These are phyloP conservation scores for Apotomis turbidana DNA, from an alignment of 2,888 invertebrate genomes.

Conservation along the genomic window DNA sequence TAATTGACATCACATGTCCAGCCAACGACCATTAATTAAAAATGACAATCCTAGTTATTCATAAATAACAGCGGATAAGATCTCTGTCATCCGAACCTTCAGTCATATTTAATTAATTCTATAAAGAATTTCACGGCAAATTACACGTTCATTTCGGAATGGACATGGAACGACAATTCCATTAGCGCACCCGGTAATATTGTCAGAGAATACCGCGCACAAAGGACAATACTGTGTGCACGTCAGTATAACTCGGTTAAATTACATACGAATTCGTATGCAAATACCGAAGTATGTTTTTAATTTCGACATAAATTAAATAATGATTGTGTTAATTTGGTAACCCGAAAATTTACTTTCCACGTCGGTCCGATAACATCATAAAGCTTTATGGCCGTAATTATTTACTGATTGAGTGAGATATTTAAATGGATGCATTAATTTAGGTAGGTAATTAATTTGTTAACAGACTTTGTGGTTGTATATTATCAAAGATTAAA, in stretches of 20 bases:
- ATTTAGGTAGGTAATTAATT: slow-evolving; percentile 10
- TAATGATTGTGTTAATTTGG: slow-evolving; percentile 36
- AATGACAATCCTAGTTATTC: slow-evolving; percentile 3
- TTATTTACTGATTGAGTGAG: slow-evolving; percentile 30
- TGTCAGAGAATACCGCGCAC: slow-evolving; percentile 44
- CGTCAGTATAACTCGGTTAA: slow-evolving; percentile 37
- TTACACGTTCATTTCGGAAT: slow-evolving; percentile 50
- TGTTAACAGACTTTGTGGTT: neutral
- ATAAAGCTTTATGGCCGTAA: slow-evolving; percentile 33
- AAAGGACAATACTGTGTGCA: slow-evolving; percentile 42
- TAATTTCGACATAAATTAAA: slow-evolving; percentile 31
- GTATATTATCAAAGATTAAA: neutral
- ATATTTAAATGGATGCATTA: slow-evolving; percentile 28
- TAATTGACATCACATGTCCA: neutral
- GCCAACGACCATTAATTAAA: neutral
- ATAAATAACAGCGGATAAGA: neutral
- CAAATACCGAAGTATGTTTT: slow-evolving; percentile 32
- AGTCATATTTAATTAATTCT: slow-evolving; percentile 21
- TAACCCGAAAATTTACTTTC: slow-evolving; percentile 33
- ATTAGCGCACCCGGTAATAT: slow-evolving; percentile 48
- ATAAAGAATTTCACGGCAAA: slow-evolving; percentile 44
- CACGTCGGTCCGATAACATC: slow-evolving; percentile 26
- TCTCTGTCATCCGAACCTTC: neutral
- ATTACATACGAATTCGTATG: slow-evolving; percentile 39
- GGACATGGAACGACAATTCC: slow-evolving; percentile 52